Percentiles rank a stretch among this genome's conserved stretches.
Evolutionary conservation across 2,888 invertebrate genomes (phyloP).

Genomic region (Helicoverpa assulta): DNA sequence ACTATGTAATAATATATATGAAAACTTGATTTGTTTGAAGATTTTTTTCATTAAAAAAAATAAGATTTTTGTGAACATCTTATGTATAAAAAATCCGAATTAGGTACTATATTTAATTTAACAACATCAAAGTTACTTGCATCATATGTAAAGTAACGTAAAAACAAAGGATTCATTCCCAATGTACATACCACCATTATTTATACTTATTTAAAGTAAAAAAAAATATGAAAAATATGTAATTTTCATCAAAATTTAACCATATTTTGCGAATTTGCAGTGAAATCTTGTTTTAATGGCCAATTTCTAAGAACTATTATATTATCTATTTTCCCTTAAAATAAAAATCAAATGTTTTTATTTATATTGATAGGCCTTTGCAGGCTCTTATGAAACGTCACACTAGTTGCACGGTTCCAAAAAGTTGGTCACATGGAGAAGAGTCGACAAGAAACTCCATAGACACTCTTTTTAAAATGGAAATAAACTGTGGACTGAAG

Average conservation of each 20-base stretch:
- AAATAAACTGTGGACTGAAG: too few species aligned
- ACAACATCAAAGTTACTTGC: constrained; percentile 16
- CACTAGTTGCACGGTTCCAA: too few species aligned
- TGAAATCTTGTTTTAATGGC: background rate
- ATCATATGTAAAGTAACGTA: constrained; percentile 20
- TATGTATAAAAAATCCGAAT: constrained; percentile 6
- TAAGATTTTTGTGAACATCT: constrained; percentile 11
- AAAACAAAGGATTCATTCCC: constrained; percentile 71
- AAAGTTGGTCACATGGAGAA: too few species aligned
- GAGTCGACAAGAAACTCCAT: too few species aligned
- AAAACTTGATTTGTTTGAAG: constrained; percentile 28
- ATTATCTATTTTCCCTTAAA: too few species aligned
- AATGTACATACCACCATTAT: constrained; percentile 81
- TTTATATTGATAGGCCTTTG: too few species aligned
- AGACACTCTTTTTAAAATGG: too few species aligned
- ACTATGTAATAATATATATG: background rate
- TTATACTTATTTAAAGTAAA: constrained; percentile 64
- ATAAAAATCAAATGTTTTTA: too few species aligned
- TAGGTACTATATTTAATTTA: background rate
- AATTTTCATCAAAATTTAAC: constrained; percentile 14
- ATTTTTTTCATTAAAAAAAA: constrained; percentile 30
- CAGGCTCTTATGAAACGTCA: too few species aligned
- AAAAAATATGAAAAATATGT: constrained; percentile 44
- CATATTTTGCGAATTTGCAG: constrained; percentile 25
- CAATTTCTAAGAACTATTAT: too few species aligned